Base-by-base conservation (phyloP, 2,113 vertebrate species). In the Prionailurus bengalensis region DNA sequence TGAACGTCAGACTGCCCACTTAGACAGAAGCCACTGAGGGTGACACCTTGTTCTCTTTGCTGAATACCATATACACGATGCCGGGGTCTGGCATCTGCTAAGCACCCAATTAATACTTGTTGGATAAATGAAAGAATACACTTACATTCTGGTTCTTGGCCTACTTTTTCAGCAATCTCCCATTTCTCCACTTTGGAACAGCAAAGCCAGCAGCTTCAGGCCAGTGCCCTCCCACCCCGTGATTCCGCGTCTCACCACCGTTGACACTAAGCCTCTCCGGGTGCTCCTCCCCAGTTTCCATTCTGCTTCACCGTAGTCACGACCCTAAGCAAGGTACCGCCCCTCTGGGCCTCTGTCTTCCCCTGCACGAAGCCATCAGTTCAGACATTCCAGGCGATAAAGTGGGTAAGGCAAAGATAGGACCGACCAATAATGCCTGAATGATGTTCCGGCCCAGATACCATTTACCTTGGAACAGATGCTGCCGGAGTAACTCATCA, bases 171-270 rank as follows among this genome's bases (percentile, higher is more conserved):
- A 61, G 39, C 39, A 23, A 86, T 5, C 78, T 11, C 33, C 19
- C n/a, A 0, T 17, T 29, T 79, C 23, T 42, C 53, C 5, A 14
- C 21, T 14, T 73, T 10, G 39, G 74, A 80, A 96, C 55, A 45
- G 45, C 51, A 92, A 58, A 36, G 23, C 39, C 15, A 29, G 78
- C 6, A 12, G 91, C 61, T 65, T 23, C 55, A 1, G 6, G 53
- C 6, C 10, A 5, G 79, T 27, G 4, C 16, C 31, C 76, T 73
- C 29, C 39, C 1, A 0, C 5, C 29, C 27, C 12, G 12, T 1
- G 2, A 33, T 33, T 45, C 27, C 33, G 12, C 0, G 36, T 14
- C 10, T 39, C 1, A 0, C 16, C 14, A n/a, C 31, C 0, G 3
- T 31, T 48, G 25, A 61, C 21, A 8, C 58, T 25, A 61, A 61